A percentile compares a stretch with the other conserved stretches of the same genome.
Conservation (phyloP, 2,113 vertebrate species). For the Cololabis saira region DNA sequence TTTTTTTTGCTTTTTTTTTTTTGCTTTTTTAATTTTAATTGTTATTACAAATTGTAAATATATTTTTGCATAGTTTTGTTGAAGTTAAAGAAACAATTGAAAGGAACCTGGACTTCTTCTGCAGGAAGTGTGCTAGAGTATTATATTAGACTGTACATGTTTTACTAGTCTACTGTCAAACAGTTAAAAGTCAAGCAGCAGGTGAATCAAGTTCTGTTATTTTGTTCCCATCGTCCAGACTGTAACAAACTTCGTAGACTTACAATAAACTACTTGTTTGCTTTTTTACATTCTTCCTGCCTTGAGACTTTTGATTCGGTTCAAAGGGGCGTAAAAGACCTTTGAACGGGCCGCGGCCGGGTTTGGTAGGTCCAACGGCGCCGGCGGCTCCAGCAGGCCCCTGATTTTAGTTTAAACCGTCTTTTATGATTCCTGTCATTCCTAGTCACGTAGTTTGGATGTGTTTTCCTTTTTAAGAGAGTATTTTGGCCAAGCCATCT, state of each 20-base stretch:
- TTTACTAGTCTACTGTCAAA: conserved; percentile 44
- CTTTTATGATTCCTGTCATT: background rate
- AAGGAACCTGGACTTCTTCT: conserved; percentile 34
- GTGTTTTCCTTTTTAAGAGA: conserved; percentile 21
- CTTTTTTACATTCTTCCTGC: conserved; percentile 78
- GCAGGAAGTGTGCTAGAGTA: conserved; percentile 53
- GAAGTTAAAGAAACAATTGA: conserved; percentile 50
- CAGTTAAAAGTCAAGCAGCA: conserved; percentile 22
- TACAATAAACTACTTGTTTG: conserved; percentile 82
- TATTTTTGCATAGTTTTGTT: conserved; percentile 66
- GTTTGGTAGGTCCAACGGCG: background rate
- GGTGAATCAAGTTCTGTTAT: conserved; percentile 45
- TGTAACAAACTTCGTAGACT: conserved; percentile 79
- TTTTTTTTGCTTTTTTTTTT: conserved; percentile 54
- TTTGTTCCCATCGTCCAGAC: conserved; percentile 63
- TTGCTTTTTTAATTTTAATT: conserved; percentile 34
- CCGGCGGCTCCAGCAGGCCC: background rate
- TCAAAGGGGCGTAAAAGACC: conserved; percentile 78
- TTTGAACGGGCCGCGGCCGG: conserved; percentile 58
- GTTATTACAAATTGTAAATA: conserved; percentile 79
- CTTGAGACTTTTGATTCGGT: conserved; percentile 74
- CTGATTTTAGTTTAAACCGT: background rate
- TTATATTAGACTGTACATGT: conserved; percentile 53
- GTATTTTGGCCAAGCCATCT: conserved; percentile 47
- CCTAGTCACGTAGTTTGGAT: conserved; percentile 18